A percentile compares a stretch with the other conserved stretches of the same genome.
These are phyloP conservation scores for Syngnathus rostellatus DNA, from an alignment of 2,797 vertebrate genomes.

Conservation along the genomic window DNA sequence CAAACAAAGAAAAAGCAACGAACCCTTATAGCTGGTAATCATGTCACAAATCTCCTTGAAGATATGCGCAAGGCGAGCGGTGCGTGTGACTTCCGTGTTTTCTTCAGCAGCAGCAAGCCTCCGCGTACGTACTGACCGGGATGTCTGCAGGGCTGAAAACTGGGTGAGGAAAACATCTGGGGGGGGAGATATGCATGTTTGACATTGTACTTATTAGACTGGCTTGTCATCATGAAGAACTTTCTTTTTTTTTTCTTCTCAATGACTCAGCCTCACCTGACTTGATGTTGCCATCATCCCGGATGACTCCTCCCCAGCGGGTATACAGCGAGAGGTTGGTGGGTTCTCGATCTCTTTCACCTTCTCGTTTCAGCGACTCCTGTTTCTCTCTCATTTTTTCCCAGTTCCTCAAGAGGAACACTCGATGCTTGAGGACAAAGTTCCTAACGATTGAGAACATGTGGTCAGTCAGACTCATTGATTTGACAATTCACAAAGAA, in stretches of 20 bases:
- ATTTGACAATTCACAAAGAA: neutral
- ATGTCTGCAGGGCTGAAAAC: conserved; percentile 95
- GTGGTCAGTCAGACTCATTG: neutral
- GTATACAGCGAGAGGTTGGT: conserved; percentile 77
- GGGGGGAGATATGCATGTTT: conserved; percentile 12
- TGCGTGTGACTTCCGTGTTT: conserved; percentile 92
- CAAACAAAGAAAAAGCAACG: conserved; percentile 11
- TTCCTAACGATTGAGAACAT: conserved; percentile 67
- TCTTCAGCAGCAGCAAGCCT: conserved; percentile 91
- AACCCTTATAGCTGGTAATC: conserved; percentile 95
- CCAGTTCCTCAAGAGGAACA: conserved; percentile 94
- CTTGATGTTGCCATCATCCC: conserved; percentile 95
- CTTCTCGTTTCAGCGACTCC: conserved; percentile 84
- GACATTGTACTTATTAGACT: neutral
- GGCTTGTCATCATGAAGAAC: neutral
- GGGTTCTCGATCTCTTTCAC: conserved; percentile 69
- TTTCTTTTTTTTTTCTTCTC: neutral
- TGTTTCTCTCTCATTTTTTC: conserved; percentile 93
- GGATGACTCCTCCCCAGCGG: conserved; percentile 89
- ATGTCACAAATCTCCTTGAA: conserved; percentile 99
- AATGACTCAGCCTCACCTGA: conserved; percentile 67
- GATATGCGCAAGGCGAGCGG: conserved; percentile 96
- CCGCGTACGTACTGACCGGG: conserved; percentile 88
- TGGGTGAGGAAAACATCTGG: conserved; percentile 98
- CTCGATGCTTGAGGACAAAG: conserved; percentile 91